A percentile compares a stretch with the other conserved stretches of the same genome.
phyloP scores from a whole-genome alignment of 1,140 invertebrate species.

The Phymastichus coffea region DNA sequence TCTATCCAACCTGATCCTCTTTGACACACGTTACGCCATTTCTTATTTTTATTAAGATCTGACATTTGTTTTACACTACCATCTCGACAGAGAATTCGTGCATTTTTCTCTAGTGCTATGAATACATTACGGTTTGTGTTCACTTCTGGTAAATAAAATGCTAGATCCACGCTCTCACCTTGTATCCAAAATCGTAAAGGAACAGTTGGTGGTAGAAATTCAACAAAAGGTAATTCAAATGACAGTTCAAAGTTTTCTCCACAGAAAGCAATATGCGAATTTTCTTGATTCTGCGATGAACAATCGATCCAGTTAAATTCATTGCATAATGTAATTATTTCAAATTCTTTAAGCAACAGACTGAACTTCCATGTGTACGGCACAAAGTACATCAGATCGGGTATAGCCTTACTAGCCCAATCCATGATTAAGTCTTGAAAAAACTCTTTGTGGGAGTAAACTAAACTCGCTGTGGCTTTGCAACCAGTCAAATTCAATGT shows the following conservation, averaged over 20 bases:
- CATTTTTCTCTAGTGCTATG: constrained; percentile 83
- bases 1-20: constrained; percentile 87
- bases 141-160: constrained; percentile 86
- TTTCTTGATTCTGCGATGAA: constrained; percentile 91
- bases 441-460: constrained; percentile 94
- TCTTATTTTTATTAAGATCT: constrained; percentile 64
- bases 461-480: constrained; percentile 88
- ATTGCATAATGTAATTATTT: constrained; percentile 91
- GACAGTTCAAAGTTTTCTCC: constrained; percentile 91
- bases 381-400: constrained; percentile 92
- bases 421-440: constrained; percentile 95
- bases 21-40: constrained; percentile 86
- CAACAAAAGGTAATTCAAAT: constrained; percentile 88
- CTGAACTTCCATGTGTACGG: constrained; percentile 96
- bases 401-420: constrained; percentile 87
- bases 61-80: constrained; percentile 61
- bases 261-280: constrained; percentile 89
- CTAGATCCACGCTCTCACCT: constrained; percentile 88
- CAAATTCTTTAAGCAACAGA: constrained; percentile 91
- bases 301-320: constrained; percentile 99
- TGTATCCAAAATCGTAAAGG: constrained; percentile 90
- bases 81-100: constrained; percentile 79
- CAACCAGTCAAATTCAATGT: constrained; percentile 85
- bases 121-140: constrained; percentile 83
- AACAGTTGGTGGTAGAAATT: constrained; percentile 86